Evolutionary conservation across 1,140 invertebrate species (phyloP).

Genomic region (Philopotamus ludificatus): DNA sequence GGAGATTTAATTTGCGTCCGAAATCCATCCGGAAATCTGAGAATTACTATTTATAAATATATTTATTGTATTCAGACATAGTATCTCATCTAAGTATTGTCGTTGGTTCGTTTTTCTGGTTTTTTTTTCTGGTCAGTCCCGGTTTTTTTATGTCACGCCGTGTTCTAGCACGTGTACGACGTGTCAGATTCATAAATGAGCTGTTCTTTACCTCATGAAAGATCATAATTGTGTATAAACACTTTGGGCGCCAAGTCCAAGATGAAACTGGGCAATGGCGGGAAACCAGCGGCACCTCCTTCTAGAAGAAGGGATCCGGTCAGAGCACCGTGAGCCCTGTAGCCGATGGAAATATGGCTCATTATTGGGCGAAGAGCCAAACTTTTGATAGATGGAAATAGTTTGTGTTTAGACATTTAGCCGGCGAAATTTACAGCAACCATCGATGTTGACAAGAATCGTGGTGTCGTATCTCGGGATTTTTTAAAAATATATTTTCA

Average conservation of each 20-base stretch:
- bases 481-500: constrained; percentile 13
- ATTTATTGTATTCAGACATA: too few species aligned
- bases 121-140: too few species aligned
- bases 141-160: too few species aligned
- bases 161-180: too few species aligned
- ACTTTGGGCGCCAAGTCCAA: constrained; percentile 24
- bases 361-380: constrained; percentile 23
- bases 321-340: constrained; percentile 21
- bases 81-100: too few species aligned
- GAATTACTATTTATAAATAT: too few species aligned
- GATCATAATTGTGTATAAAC: not conserved
- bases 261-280: not conserved
- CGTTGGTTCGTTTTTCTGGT: too few species aligned
- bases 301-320: not conserved
- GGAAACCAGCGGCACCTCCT: not conserved
- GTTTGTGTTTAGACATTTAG: constrained; percentile 40
- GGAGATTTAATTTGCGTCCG: too few species aligned
- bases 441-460: constrained; percentile 18
- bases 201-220: not conserved
- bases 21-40: too few species aligned
- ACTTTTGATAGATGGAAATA: constrained; percentile 42
- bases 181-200: too few species aligned
- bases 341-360: constrained; percentile 17
- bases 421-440: constrained; percentile 36
- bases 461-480: not conserved